Evolutionary conservation across 2,888 invertebrate genomes (phyloP).

Genomic region (Drosophila lutescens): DNA sequence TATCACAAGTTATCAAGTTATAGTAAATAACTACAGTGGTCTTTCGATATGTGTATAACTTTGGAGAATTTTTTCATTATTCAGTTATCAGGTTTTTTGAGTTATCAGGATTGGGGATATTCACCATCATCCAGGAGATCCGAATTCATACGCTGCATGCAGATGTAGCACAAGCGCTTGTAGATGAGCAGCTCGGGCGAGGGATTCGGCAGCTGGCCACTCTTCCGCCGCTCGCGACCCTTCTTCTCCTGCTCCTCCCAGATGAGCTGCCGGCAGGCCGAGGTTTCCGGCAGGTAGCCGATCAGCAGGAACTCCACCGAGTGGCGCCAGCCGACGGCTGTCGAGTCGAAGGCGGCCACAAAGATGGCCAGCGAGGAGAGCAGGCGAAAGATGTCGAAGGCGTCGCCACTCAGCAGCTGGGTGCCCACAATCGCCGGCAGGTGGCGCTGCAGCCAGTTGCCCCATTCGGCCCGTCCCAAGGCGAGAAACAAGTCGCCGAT

Average conservation of each 20-base stretch:
- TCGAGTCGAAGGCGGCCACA: neutral
- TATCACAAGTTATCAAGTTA: too few relatives aligned
- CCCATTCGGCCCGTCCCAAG: neutral
- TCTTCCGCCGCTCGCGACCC: neutral
- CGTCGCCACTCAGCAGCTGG: neutral
- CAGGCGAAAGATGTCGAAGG: neutral
- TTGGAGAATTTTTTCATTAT: too few relatives aligned
- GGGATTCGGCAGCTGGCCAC: neutral
- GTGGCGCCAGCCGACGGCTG: neutral
- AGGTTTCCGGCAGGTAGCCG: neutral
- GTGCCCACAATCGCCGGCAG: neutral
- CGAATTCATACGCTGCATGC: neutral
- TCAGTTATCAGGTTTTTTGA: too few relatives aligned
- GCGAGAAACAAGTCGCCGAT: neutral
- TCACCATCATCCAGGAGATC: neutral
- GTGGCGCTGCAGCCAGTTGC: neutral
- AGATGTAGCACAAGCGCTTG: neutral
- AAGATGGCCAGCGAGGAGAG: neutral
- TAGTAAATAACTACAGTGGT: too few relatives aligned
- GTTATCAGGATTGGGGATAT: too few relatives aligned
- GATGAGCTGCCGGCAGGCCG: neutral
- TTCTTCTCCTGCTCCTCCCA: neutral
- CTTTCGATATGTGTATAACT: too few relatives aligned
- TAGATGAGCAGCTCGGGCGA: neutral
- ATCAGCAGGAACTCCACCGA: neutral